A percentile compares a stretch with the other conserved stretches of the same genome.
These are phyloP conservation scores for Conopomorpha cramerella DNA, from an alignment of 1,140 invertebrate species.

Conservation along the genomic window DNA sequence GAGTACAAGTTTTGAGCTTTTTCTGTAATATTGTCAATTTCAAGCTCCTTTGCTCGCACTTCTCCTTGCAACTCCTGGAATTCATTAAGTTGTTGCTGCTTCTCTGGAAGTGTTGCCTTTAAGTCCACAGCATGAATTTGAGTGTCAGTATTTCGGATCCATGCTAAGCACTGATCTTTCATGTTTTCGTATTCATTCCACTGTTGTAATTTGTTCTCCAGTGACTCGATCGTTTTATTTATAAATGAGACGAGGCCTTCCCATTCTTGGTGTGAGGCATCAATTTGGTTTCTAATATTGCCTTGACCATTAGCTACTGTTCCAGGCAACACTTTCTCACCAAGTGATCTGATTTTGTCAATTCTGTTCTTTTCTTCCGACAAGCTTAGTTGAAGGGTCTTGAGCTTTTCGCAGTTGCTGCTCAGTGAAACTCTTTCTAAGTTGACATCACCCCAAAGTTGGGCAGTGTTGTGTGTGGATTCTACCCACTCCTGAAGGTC, in stretches of 20 bases:
- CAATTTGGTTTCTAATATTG: slow-evolving; percentile 83
- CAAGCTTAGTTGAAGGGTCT: slow-evolving; percentile 78
- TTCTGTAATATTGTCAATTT: slow-evolving; percentile 92
- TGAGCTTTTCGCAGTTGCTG: slow-evolving; percentile 89
- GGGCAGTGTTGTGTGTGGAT: slow-evolving; percentile 82
- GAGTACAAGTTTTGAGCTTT: slow-evolving; percentile 84
- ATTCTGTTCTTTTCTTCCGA: slow-evolving; percentile 87
- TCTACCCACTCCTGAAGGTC: slow-evolving; percentile 92
- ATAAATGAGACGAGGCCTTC: slow-evolving; percentile 79
- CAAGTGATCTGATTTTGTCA: slow-evolving; percentile 75
- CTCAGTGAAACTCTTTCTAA: slow-evolving; percentile 87
- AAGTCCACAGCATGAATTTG: slow-evolving; percentile 88
- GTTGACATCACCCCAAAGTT: slow-evolving; percentile 84
- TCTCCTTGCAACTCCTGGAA: slow-evolving; percentile 84
- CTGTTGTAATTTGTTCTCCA: slow-evolving; percentile 83
- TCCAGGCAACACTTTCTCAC: slow-evolving; percentile 88
- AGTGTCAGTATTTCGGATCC: slow-evolving; percentile 87
- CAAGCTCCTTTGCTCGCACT: slow-evolving; percentile 86
- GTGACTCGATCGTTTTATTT: slow-evolving; percentile 73
- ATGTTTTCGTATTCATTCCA: slow-evolving; percentile 92
- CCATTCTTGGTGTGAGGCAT: slow-evolving; percentile 89
- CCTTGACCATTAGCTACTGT: slow-evolving; percentile 85
- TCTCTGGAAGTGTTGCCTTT: slow-evolving; percentile 81
- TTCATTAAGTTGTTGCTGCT: slow-evolving; percentile 81
- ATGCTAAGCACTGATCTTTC: slow-evolving; percentile 82